These are phyloP conservation scores for Oligia latruncula DNA, from an alignment of 2,888 invertebrate genomes.

Conservation along the genomic window DNA sequence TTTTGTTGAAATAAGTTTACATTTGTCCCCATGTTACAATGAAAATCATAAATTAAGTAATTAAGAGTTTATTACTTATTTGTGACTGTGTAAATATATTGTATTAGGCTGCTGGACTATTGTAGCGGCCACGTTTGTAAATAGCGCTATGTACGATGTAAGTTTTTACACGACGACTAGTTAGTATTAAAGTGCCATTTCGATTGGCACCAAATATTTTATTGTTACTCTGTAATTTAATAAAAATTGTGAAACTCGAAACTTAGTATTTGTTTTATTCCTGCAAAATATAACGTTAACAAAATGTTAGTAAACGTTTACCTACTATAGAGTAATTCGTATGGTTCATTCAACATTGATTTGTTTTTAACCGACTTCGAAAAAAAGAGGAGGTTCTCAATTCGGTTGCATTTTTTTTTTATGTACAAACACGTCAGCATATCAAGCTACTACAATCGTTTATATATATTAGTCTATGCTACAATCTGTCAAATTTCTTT, in stretches of 20 bases:
- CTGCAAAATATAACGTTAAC: not conserved
- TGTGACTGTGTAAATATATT: constrained; percentile 69
- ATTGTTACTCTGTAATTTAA: constrained; percentile 85
- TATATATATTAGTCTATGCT: too few species aligned
- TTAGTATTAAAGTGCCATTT: constrained; percentile 83
- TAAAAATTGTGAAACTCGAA: constrained; percentile 71
- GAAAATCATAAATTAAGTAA: constrained; percentile 50
- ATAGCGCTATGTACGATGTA: constrained; percentile 75
- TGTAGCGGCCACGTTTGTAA: constrained; percentile 78
- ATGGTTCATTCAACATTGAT: not conserved
- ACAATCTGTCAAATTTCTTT: too few species aligned
- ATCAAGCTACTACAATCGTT: too few species aligned
- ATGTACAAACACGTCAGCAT: too few species aligned
- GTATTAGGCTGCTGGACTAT: constrained; percentile 70
- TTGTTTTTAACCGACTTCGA: too few species aligned
- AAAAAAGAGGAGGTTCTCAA: too few species aligned
- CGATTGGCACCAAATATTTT: constrained; percentile 80
- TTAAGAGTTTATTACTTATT: constrained; percentile 68
- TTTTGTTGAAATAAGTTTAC: constrained; percentile 41
- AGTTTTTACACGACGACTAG: constrained; percentile 82
- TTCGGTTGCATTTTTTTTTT: too few species aligned
- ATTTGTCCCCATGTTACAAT: constrained; percentile 43
- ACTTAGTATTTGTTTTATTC: not conserved
- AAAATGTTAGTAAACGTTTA: not conserved
- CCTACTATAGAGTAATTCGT: not conserved